A percentile compares a stretch with the other conserved stretches of the same genome.
These are phyloP conservation scores for Ranitomeya variabilis DNA, from an alignment of 2,113 vertebrate species.

Conservation along the genomic window DNA sequence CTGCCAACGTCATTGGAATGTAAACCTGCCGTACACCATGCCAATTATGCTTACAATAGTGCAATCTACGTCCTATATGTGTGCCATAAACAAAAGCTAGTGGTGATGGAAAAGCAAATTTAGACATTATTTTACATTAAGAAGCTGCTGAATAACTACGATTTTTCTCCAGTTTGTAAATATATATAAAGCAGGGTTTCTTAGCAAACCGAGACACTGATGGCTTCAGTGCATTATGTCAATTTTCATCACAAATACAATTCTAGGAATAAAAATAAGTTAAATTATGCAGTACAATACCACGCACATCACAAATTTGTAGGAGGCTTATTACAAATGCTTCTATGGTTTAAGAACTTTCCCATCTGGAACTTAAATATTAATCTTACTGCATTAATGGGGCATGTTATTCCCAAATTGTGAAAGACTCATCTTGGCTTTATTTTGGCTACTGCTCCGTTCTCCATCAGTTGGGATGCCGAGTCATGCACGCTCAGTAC, in stretches of 20 bases:
- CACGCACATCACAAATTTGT: background rate
- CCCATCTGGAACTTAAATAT: too few species aligned
- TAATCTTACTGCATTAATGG: too few species aligned
- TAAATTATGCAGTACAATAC: background rate
- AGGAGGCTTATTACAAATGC: background rate
- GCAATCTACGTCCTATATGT: slow-evolving; percentile 41
- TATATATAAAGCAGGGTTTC: background rate
- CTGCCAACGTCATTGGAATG: slow-evolving; percentile 54
- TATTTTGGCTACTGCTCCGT: too few species aligned
- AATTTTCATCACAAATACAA: background rate
- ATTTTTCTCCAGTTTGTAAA: background rate
- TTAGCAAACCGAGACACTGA: background rate
- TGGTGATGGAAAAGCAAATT: slow-evolving; percentile 26
- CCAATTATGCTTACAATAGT: slow-evolving; percentile 51
- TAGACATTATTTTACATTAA: slow-evolving; percentile 17
- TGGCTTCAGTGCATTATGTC: background rate
- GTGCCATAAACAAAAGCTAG: slow-evolving; percentile 29
- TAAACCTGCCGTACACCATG: slow-evolving; percentile 42
- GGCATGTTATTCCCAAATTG: too few species aligned
- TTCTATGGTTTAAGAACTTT: background rate
- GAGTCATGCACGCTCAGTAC: too few species aligned
- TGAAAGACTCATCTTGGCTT: too few species aligned
- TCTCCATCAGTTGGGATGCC: too few species aligned
- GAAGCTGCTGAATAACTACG: slow-evolving; percentile 17
- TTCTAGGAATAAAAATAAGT: background rate